phyloP scores from a whole-genome alignment of 2,797 vertebrate genomes.

The Lithobates pipiens region DNA sequence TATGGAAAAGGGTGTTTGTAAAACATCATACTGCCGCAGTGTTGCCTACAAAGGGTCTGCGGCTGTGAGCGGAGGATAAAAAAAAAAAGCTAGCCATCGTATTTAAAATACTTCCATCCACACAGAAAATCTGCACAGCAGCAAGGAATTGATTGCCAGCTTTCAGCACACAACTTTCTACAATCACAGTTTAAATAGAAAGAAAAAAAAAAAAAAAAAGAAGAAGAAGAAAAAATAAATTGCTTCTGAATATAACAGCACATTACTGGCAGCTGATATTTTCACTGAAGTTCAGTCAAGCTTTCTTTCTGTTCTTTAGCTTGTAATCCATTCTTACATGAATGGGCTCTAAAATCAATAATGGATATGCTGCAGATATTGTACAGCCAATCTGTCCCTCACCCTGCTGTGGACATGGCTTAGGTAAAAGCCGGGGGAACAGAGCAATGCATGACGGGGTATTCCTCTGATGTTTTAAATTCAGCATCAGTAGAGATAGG shows the following conservation, averaged over 20 bases:
- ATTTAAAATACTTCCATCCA: no score
- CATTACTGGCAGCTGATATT: neutral
- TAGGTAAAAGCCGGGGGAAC: neutral
- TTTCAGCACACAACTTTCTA: neutral
- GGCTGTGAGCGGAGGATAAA: no score
- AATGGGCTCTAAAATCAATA: neutral
- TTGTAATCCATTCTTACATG: neutral
- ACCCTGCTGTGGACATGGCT: neutral
- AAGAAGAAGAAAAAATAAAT: neutral
- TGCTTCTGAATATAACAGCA: neutral
- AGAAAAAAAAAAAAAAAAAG: no score
- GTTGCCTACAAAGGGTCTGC: no score
- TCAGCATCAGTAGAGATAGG: neutral
- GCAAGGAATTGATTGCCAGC: neutral
- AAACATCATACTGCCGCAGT: no score
- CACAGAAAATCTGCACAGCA: neutral
- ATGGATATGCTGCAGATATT: neutral
- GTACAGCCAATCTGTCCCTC: neutral
- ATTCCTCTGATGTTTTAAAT: neutral
- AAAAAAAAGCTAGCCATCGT: no score
- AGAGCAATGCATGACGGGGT: neutral
- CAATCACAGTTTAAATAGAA: neutral
- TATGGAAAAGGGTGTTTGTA: no score
- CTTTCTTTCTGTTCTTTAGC: neutral
- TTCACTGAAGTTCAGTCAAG: neutral